Percentiles rank a stretch among this genome's conserved stretches.
Evolutionary conservation across 2,797 vertebrate species (phyloP).

Genomic region (Phrynocephalus guinanensis): DNA sequence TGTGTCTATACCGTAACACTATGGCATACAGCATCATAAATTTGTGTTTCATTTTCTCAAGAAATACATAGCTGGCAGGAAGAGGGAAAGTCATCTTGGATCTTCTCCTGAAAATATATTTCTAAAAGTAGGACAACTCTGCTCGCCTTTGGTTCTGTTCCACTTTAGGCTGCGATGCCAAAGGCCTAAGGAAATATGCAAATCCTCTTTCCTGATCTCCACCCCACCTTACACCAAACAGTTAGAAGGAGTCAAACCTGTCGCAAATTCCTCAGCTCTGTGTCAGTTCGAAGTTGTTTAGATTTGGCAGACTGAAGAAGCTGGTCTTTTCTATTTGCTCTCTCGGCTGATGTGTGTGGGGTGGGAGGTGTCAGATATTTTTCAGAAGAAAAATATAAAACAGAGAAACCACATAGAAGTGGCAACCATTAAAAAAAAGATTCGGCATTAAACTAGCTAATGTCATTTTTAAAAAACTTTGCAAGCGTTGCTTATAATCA

Average conservation of each 20-base stretch:
- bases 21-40: neutral
- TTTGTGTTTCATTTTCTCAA: neutral
- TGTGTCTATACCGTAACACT: neutral
- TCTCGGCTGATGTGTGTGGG: conserved; percentile 81
- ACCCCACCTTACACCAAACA: neutral
- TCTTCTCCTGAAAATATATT: no score
- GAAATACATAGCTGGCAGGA: no score
- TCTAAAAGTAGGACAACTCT: neutral
- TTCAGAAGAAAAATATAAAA: neutral
- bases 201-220: neutral
- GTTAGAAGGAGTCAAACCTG: conserved; percentile 75
- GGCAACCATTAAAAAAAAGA: no score
- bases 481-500: neutral
- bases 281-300: conserved; percentile 83
- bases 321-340: conserved; percentile 85
- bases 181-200: neutral
- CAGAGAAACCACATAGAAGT: neutral
- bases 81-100: no score
- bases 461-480: no score
- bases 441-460: no score
- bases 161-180: neutral
- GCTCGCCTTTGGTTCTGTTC: neutral
- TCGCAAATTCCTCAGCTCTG: conserved; percentile 81
- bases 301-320: conserved; percentile 86
- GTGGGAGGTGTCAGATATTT: neutral